Evolutionary conservation across 2,888 invertebrate genomes (phyloP).

Genomic region (Sphinx pinastri): DNA sequence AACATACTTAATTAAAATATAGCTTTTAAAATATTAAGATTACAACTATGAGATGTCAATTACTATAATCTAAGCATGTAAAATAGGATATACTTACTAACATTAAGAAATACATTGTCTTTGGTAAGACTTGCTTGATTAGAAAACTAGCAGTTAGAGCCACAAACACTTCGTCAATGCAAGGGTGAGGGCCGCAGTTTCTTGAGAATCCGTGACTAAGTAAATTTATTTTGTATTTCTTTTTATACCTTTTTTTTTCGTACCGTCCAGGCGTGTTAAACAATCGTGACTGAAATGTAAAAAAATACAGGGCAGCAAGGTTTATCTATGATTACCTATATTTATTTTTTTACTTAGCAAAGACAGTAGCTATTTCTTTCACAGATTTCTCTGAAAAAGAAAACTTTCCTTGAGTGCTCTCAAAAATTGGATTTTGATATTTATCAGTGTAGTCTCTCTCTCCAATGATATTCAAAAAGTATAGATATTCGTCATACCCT

Average conservation of each 20-base stretch:
- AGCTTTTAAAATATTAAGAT: neutral
- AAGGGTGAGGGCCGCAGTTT: conserved; percentile 77
- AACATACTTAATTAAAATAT: neutral
- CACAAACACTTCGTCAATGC: conserved; percentile 69
- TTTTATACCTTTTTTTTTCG: neutral
- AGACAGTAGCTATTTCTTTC: too few species aligned
- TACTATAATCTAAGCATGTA: neutral
- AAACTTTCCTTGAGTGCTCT: too few species aligned
- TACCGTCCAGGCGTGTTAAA: neutral
- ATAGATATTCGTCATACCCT: too few species aligned
- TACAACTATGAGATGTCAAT: neutral
- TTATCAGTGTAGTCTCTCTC: too few species aligned
- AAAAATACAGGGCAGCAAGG: neutral
- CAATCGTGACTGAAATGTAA: conserved; percentile 5
- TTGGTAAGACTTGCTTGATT: conserved; percentile 13
- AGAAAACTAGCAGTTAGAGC: conserved; percentile 21
- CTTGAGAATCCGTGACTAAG: neutral
- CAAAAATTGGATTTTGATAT: too few species aligned
- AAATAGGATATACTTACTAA: conserved; percentile 22
- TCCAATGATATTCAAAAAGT: too few species aligned
- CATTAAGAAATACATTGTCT: conserved; percentile 6
- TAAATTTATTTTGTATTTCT: too few species aligned
- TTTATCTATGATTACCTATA: too few species aligned
- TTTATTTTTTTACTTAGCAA: too few species aligned
- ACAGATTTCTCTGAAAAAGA: too few species aligned